phyloP scores from a whole-genome alignment of 1,140 invertebrate genomes.

The Dreissena rostriformis region DNA sequence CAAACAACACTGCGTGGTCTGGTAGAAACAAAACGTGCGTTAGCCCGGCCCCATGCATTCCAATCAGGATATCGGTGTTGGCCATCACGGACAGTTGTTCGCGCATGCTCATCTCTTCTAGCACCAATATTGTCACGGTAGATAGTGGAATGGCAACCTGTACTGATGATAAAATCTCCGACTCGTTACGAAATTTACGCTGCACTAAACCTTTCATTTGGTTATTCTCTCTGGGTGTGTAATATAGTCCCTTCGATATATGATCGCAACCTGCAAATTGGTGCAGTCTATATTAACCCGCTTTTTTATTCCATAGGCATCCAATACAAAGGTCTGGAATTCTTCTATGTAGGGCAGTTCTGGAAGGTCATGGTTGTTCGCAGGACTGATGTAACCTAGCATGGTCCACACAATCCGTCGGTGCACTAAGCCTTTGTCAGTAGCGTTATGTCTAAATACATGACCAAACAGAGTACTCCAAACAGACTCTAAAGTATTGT shows the following conservation, averaged over 20 bases:
- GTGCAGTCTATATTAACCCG: constrained; percentile 62
- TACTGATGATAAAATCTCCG: constrained; percentile 62
- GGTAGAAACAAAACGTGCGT: constrained; percentile 97
- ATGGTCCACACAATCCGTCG: constrained; percentile 69
- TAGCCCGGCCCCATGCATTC: constrained; percentile 97
- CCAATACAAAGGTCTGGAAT: constrained; percentile 75
- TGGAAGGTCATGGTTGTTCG: constrained; percentile 61
- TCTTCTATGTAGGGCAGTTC: constrained; percentile 69
- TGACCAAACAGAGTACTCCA: constrained; percentile 72
- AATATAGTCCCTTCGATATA: constrained; percentile 76
- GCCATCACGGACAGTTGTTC: constrained; percentile 70
- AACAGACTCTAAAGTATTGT: constrained; percentile 67
- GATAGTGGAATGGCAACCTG: constrained; percentile 32
- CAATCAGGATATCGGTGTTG: constrained; percentile 95
- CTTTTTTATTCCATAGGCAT: constrained; percentile 43
- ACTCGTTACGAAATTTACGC: constrained; percentile 75
- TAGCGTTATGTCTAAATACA: constrained; percentile 48
- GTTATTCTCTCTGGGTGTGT: constrained; percentile 74
- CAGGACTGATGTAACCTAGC: constrained; percentile 73
- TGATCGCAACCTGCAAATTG: constrained; percentile 68
- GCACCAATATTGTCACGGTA: constrained; percentile 60
- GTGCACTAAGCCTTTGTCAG: constrained; percentile 54
- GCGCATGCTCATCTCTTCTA: constrained; percentile 68
- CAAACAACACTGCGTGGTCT: constrained; percentile 96
- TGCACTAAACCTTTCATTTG: constrained; percentile 58